phyloP scores from a whole-genome alignment of 2,113 vertebrate genomes.

The Fukomys damarensis region DNA sequence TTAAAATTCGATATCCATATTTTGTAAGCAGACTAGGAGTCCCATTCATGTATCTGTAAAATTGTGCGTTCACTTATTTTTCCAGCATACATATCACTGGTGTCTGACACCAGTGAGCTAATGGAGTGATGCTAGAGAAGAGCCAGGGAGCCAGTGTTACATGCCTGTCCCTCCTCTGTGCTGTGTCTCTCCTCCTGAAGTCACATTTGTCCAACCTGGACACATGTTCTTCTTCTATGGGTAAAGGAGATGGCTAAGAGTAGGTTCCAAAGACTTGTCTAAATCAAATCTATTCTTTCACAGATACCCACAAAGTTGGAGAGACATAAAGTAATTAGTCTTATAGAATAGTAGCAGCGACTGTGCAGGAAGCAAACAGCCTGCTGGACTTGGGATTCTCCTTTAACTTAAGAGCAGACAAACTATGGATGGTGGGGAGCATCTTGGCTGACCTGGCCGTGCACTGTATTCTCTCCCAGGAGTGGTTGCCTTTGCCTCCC shows the following conservation, averaged over 20 bases:
- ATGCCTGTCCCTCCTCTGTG: background rate
- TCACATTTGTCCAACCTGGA: background rate
- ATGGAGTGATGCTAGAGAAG: background rate
- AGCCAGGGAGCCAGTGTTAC: background rate
- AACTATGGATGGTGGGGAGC: background rate
- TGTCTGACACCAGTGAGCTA: background rate
- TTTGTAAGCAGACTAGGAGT: background rate
- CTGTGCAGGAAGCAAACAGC: background rate
- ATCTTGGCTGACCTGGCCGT: background rate
- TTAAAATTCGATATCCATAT: background rate
- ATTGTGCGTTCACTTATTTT: background rate
- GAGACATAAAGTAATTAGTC: background rate
- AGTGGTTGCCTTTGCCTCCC: background rate
- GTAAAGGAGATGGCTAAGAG: background rate
- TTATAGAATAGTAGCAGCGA: background rate
- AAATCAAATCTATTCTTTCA: background rate
- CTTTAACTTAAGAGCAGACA: background rate
- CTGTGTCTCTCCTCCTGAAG: background rate
- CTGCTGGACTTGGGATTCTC: background rate
- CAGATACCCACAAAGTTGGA: background rate
- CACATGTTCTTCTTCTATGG: background rate
- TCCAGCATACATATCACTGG: background rate
- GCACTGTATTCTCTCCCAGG: background rate
- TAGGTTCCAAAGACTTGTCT: background rate
- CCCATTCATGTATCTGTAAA: background rate